Evolutionary conservation across 2,113 vertebrate species (phyloP), one percentile per base, ranked within the genome.

Genomic region (Numenius arquata): DNA sequence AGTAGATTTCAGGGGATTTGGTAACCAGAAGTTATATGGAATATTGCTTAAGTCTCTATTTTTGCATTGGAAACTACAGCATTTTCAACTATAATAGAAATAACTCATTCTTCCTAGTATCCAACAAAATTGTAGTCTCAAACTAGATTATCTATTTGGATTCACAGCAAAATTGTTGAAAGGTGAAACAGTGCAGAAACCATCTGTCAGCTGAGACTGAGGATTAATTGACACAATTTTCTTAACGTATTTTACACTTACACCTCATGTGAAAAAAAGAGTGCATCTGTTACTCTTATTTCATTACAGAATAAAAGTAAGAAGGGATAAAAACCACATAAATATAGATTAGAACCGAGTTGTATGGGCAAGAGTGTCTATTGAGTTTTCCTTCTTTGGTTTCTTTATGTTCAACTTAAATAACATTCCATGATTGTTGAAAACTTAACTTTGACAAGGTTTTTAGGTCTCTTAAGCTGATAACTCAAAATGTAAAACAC

Each of bases 1-100:
- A 68, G 71, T 72, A 66, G 68, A 94, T 89, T 95, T 96, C 50
- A 53, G 65, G 19, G 38, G 9, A 1, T 8, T 78, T 96, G 34
- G 62, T 90, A 91, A 91, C 40, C 40, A 85, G 76, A 91, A 96
- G 65, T 92, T 78, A 76, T 63, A 72, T 81, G 61, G 80, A 93
- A 79, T 92, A 94, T 88, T 94, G 85, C 62, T 55, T 73, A 96
- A 95, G 68, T 63, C 36, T 86, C 40, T 90, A 30, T 53, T 90
- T 96, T 89, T 86, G 22, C 67, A 53, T 41, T 72, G 55, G 58
- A 93, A 94, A 68, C 29, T 52, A 50, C 56, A 86, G 29, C 16
- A 83, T 8, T 95, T 86, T 93, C 73, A 94, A 52, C 4, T 71
- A 36, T 96, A 95, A 95, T 50, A 88, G 87, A 96, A 96, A 91